Evolutionary conservation across 2,797 vertebrate species (phyloP).

Genomic region (Acanthis flammea): DNA sequence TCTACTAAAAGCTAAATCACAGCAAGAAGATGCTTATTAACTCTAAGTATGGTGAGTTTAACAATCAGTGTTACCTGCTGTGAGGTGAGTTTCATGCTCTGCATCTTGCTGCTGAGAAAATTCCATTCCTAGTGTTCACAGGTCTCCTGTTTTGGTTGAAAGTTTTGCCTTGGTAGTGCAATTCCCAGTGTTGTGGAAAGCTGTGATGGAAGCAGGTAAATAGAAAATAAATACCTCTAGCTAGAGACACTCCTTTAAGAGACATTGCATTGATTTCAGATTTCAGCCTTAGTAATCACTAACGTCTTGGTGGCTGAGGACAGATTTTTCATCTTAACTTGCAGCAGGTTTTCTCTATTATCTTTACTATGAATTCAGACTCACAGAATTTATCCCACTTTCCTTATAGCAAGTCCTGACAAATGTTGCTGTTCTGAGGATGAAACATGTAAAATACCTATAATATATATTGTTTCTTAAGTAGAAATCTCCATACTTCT

Average conservation of each 20-base stretch:
- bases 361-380: not conserved
- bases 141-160: not conserved
- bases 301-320: not conserved
- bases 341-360: not conserved
- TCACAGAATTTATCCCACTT: not conserved
- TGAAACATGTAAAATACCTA: not conserved
- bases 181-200: not conserved
- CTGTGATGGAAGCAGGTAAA: not conserved
- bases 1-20: not conserved
- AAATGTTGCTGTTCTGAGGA: not conserved
- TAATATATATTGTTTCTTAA: not conserved
- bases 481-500: not conserved
- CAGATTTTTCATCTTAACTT: not conserved
- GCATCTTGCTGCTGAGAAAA: not conserved
- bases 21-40: not conserved
- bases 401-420: not conserved
- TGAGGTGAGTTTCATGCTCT: not conserved
- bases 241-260: not conserved
- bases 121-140: fast-evolving
- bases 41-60: not conserved
- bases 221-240: not conserved
- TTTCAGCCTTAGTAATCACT: not conserved
- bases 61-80: not conserved
- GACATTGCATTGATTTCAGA: not conserved
- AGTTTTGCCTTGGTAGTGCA: not conserved